A percentile compares a stretch with the other conserved stretches of the same genome.
Evolutionary conservation across 2,888 invertebrate species (phyloP).

Genomic region (Hemicrepidius hirtus): DNA sequence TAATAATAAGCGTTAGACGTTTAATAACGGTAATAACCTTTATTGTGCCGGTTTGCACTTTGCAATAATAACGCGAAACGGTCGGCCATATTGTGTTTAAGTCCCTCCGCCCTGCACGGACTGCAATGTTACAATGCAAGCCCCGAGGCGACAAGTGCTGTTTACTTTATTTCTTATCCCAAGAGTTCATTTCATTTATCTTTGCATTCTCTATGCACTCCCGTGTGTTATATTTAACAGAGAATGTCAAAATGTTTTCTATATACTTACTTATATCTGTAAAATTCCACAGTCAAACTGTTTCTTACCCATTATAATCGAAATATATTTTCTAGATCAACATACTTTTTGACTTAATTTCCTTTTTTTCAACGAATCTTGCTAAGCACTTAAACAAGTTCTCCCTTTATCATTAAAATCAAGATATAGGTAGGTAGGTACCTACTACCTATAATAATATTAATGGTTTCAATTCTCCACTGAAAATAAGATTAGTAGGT

Average conservation of each 20-base stretch:
- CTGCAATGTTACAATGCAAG: slow-evolving; percentile 66
- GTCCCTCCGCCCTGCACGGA: slow-evolving; percentile 57
- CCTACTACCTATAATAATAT: no score
- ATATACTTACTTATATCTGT: no score
- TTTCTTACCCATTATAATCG: no score
- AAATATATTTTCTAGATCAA: no score
- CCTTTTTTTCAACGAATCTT: no score
- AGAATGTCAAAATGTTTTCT: slow-evolving; percentile 23
- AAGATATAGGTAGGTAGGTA: no score
- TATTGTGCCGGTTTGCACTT: slow-evolving; percentile 53
- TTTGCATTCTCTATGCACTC: slow-evolving; percentile 59
- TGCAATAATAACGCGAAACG: slow-evolving; percentile 58
- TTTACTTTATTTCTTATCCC: slow-evolving; percentile 70
- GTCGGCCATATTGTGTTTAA: slow-evolving; percentile 63
- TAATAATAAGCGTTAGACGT: slow-evolving; percentile 44
- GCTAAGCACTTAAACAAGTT: no score
- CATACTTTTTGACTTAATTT: no score
- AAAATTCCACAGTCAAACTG: no score
- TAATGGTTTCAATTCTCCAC: no score
- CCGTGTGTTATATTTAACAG: slow-evolving; percentile 51
- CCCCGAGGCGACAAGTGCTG: slow-evolving; percentile 69
- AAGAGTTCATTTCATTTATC: slow-evolving; percentile 68
- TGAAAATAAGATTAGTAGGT: no score
- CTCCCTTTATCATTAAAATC: no score
- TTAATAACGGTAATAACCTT: slow-evolving; percentile 51